These are phyloP conservation scores for Lutjanus erythropterus DNA, from an alignment of 2,113 vertebrate species.

Conservation along the genomic window DNA sequence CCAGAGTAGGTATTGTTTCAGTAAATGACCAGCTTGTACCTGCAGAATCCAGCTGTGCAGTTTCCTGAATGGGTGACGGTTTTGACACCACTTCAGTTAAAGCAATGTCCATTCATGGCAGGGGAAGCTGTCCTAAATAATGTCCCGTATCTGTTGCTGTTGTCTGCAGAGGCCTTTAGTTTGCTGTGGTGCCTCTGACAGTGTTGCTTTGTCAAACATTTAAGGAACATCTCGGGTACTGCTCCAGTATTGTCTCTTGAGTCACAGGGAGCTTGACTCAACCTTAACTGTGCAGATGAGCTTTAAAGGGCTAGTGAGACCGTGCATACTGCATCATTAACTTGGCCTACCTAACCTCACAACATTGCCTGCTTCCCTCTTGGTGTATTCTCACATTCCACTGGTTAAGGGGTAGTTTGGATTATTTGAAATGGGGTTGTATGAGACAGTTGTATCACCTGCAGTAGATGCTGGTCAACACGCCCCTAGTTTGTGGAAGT, in stretches of 20 bases:
- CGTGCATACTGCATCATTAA: not conserved
- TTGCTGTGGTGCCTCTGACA: conserved; percentile 4
- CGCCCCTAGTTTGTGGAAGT: no score
- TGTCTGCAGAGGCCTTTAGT: not conserved
- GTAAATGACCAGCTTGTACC: not conserved
- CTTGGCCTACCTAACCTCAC: not conserved
- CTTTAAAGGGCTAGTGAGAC: not conserved
- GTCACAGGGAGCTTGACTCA: not conserved
- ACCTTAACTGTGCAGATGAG: not conserved
- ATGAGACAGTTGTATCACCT: no score
- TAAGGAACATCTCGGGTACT: not conserved
- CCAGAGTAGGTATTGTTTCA: not conserved
- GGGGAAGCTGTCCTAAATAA: not conserved
- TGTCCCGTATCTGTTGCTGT: conserved; percentile 2
- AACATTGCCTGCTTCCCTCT: not conserved
- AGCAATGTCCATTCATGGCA: not conserved
- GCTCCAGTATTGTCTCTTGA: not conserved
- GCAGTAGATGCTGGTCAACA: no score
- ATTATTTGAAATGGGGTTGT: no score
- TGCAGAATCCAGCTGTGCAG: not conserved
- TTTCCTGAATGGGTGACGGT: not conserved
- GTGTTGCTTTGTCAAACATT: not conserved
- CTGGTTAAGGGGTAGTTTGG: no score
- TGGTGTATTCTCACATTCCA: conserved; percentile 2
- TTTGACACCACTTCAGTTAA: conserved; percentile 1